phyloP scores from a whole-genome alignment of 2,113 vertebrate genomes.

The Sakesphorus luctuosus region DNA sequence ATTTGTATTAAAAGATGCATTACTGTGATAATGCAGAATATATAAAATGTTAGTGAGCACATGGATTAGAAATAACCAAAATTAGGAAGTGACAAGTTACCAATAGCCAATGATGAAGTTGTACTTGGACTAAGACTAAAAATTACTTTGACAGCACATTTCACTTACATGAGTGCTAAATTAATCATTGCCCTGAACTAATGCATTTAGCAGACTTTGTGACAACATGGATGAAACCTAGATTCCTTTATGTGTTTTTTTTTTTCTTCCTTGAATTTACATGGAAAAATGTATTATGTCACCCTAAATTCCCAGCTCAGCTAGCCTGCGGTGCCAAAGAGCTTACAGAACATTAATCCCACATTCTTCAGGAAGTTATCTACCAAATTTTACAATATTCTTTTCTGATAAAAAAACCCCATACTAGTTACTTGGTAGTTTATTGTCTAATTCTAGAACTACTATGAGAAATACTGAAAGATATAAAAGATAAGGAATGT shows the following conservation, averaged over 20 bases:
- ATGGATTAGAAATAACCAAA: neutral
- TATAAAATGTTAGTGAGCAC: neutral
- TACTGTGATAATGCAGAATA: neutral
- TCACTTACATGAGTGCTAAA: neutral
- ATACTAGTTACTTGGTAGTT: neutral
- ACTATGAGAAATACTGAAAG: neutral
- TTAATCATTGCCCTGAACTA: constrained; percentile 17
- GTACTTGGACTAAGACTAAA: neutral
- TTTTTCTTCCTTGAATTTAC: constrained; percentile 17
- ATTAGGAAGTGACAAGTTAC: neutral
- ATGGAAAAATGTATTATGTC: constrained; percentile 59
- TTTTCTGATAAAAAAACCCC: neutral
- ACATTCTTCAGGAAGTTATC: neutral
- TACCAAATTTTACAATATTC: neutral
- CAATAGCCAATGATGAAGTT: constrained; percentile 10
- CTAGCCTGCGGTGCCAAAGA: neutral
- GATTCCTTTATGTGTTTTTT: neutral
- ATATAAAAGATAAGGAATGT: neutral
- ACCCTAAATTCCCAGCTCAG: constrained; percentile 17
- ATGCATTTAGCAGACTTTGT: constrained; percentile 46
- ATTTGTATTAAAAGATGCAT: neutral
- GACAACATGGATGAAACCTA: constrained; percentile 6
- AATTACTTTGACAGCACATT: neutral
- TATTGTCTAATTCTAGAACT: neutral
- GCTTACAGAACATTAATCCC: neutral